Percentiles rank a stretch among this genome's conserved stretches.
Conservation (phyloP, 2,888 invertebrate species). For the Tachystola acroxantha region DNA sequence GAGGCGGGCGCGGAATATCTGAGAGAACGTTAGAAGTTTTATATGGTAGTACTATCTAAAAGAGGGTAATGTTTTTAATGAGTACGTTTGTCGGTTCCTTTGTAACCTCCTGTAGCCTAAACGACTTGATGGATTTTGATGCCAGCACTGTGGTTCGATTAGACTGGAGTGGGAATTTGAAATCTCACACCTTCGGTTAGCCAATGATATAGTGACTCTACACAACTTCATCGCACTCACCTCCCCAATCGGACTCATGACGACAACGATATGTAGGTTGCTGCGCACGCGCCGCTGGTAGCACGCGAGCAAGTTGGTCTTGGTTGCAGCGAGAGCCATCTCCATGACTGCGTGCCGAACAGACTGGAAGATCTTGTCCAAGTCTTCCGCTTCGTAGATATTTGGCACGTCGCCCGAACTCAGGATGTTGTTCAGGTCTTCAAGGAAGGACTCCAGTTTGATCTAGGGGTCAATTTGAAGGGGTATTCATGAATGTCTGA, state of each 20-base stretch:
- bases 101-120: too few relatives aligned
- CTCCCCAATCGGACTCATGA: constrained; percentile 89
- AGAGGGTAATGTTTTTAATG: neutral
- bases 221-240: too few relatives aligned
- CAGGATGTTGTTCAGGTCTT: constrained; percentile 92
- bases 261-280: constrained; percentile 89
- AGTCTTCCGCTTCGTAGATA: constrained; percentile 89
- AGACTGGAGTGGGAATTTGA: too few relatives aligned
- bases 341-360: constrained; percentile 88
- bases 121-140: too few relatives aligned
- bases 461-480: constrained; percentile 73
- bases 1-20: constrained; percentile 85
- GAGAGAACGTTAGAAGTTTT: too few relatives aligned
- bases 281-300: constrained; percentile 88
- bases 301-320: constrained; percentile 89
- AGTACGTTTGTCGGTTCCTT: too few relatives aligned
- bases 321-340: constrained; percentile 85
- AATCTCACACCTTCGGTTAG: too few relatives aligned
- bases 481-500: neutral
- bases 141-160: too few relatives aligned
- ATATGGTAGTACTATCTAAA: too few relatives aligned
- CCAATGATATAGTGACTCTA: too few relatives aligned
- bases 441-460: constrained; percentile 91
- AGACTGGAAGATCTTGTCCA: constrained; percentile 84
- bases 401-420: constrained; percentile 95